Base-by-base conservation (phyloP, 2,888 invertebrate genomes). In the Epinotia brunnichana region DNA sequence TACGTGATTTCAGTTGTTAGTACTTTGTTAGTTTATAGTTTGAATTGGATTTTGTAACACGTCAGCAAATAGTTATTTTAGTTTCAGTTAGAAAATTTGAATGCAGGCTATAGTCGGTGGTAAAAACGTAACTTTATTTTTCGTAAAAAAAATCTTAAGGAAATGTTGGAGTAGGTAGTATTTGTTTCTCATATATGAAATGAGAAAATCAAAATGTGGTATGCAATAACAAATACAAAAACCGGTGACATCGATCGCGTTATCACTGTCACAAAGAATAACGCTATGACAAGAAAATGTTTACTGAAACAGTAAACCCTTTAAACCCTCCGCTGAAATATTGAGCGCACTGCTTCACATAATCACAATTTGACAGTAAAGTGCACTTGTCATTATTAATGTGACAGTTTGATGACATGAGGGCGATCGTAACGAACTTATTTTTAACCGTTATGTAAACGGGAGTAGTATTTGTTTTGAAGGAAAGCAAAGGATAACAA, bases 361-460 rank as follows among this genome's bases (percentile, higher is more conserved):
- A 53, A 61, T 21, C 51, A 53, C 24, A 61, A 61, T 64, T 69
- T 76, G 73, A 76, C 73, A 69, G 69, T 74, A 77, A 77, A 74
- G 70, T 67, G 73, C 68, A 68, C 75, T 76, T 77, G 74, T 76
- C 77, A 74, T 72, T 74, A 75, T 77, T 69, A 67, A 51, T 54
- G 24, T 75, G 77, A 78, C 77, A 80, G 76, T 69, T 77, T 77
- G 80, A 80, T 77, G 77, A 76, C 74, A 70, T 67, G 60, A 70
- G 74, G 77, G 77, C 75, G 76, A 75, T 76, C 76, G 69, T 76
- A 73, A 76, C 24, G 29, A 56, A 29, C 1, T 54, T 21, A 54
- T 54, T 19, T 54, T 21, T 10, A 21, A 10, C 54, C 13, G 41
- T 3, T 48, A 48, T 5, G 44, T 48, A 48, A 48, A 48, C 5